phyloP scores from a whole-genome alignment of 2,888 invertebrate species.

The Theretra japonica region DNA sequence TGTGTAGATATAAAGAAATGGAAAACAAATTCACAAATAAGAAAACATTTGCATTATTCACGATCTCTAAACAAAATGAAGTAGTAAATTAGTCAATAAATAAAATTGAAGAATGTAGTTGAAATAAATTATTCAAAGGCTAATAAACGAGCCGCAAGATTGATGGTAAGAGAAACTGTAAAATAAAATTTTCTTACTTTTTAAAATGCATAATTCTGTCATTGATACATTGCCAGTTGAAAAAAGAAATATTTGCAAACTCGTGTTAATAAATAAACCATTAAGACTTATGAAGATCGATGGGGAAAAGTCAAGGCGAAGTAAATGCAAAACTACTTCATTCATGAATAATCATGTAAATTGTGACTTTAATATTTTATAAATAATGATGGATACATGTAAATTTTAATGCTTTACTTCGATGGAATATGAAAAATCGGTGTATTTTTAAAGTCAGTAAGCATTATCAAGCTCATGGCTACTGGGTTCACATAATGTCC shows the following conservation, averaged over 20 bases:
- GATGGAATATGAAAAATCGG: too few species aligned
- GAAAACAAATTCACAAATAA: not conserved
- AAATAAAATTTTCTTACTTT: slow-evolving; percentile 6
- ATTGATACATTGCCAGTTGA: slow-evolving; percentile 1
- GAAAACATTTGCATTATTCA: slow-evolving; percentile 11
- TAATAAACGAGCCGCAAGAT: slow-evolving; percentile 19
- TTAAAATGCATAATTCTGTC: slow-evolving; percentile 3
- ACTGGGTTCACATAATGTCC: too few species aligned
- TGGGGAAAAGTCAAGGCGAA: not conserved
- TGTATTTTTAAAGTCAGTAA: too few species aligned
- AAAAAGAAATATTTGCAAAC: slow-evolving; percentile 20
- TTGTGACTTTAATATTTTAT: not conserved
- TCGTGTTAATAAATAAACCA: slow-evolving; percentile 15
- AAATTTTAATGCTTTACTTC: too few species aligned
- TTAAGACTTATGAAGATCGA: slow-evolving; percentile 13
- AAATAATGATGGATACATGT: not conserved
- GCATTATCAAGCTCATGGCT: too few species aligned
- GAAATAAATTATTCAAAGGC: slow-evolving; percentile 16
- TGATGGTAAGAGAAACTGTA: not conserved
- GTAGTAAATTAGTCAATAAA: slow-evolving; percentile 19
- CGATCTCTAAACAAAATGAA: not conserved
- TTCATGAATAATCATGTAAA: not conserved
- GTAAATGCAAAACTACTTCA: not conserved
- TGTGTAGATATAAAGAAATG: not conserved
- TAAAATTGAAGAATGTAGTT: slow-evolving; percentile 22